phyloP scores from a whole-genome alignment of 2,797 vertebrate species.

The Scleropages formosus region DNA sequence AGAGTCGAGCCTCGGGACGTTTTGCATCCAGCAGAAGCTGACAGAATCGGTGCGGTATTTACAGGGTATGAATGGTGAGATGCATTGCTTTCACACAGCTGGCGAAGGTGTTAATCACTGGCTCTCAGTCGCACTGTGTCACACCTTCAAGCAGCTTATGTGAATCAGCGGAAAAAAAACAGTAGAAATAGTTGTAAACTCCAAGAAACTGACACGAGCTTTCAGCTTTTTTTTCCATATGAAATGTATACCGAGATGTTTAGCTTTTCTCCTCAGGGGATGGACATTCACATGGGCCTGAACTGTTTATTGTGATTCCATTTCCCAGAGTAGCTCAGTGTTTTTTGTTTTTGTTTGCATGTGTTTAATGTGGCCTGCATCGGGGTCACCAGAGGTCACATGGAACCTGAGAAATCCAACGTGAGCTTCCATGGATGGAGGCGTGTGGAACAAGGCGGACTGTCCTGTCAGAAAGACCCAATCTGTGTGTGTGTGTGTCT shows the following conservation, averaged over 20 bases:
- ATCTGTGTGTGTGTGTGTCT: background rate
- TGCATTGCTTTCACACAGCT: background rate
- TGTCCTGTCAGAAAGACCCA: background rate
- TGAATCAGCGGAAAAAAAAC: background rate
- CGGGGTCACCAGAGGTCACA: background rate
- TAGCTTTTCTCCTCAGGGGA: background rate
- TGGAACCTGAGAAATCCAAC: background rate
- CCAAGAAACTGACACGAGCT: background rate
- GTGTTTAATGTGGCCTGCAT: background rate
- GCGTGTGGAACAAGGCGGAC: background rate
- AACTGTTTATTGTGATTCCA: background rate
- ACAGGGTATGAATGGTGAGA: background rate
- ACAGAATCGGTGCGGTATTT: background rate
- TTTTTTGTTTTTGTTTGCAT: background rate
- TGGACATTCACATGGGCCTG: background rate
- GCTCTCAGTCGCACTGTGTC: background rate
- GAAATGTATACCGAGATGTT: background rate
- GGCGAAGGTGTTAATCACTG: background rate
- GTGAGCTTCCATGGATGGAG: background rate
- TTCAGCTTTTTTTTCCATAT: background rate
- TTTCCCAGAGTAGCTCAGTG: background rate
- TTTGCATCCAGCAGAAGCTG: background rate
- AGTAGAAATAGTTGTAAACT: background rate
- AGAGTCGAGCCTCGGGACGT: background rate
- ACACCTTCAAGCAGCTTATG: slow-evolving; percentile 1